A percentile compares a stretch with the other conserved stretches of the same genome.
Conservation (phyloP, 2,113 vertebrate species). For the Caracal caracal region DNA sequence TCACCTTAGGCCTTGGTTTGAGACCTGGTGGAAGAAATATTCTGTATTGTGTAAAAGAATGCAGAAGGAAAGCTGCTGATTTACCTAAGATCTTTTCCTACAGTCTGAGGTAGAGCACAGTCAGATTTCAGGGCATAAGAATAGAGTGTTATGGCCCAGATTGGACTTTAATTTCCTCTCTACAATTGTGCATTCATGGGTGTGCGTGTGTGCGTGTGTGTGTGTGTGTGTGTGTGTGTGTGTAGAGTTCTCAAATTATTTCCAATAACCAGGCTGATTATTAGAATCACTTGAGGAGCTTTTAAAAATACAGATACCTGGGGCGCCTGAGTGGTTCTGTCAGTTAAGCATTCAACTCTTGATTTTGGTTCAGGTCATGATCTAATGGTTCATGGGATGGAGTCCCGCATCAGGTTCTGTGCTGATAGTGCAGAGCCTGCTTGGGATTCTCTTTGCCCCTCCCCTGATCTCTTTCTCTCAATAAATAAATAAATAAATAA, state of each 20-base stretch:
- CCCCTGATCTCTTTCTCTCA: no score
- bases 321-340: no score
- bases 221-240: neutral
- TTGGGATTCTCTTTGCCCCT: no score
- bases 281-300: neutral
- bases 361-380: no score
- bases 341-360: no score
- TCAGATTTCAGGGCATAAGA: neutral
- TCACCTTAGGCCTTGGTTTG: neutral
- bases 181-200: neutral
- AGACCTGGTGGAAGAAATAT: neutral
- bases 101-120: neutral
- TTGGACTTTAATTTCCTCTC: neutral
- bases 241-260: neutral
- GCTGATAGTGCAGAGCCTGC: no score
- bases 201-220: neutral
- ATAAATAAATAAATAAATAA: no score
- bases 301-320: neutral
- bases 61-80: neutral
- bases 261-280: neutral
- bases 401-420: no score
- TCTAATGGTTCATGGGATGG: no score
- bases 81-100: neutral
- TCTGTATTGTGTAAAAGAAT: neutral
- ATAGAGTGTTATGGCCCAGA: neutral